A percentile compares a stretch with the other conserved stretches of the same genome.
Evolutionary conservation across 2,113 vertebrate species (phyloP).

Genomic region (Ochotona princeps): DNA sequence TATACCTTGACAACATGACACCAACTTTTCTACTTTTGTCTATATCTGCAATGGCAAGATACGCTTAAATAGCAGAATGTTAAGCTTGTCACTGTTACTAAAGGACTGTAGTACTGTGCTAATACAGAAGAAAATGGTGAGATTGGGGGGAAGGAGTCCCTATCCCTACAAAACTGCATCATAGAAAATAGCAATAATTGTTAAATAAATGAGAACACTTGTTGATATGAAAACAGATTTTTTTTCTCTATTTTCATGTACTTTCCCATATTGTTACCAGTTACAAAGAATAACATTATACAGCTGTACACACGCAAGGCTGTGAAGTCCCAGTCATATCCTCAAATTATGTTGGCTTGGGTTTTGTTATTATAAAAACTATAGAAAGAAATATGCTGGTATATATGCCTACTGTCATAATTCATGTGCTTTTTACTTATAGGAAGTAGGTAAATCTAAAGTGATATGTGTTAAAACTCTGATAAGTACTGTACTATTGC

Average conservation of each 20-base stretch:
- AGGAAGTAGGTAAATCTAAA: neutral
- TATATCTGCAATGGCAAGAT: too few relatives aligned
- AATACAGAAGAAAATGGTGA: too few relatives aligned
- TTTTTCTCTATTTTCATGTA: neutral
- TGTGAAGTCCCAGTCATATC: neutral
- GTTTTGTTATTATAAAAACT: neutral
- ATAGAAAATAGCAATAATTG: too few relatives aligned
- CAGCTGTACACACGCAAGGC: neutral
- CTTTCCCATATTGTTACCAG: neutral
- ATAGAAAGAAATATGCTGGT: neutral
- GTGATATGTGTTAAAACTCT: neutral
- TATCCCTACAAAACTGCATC: too few relatives aligned
- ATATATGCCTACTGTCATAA: neutral
- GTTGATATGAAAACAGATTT: neutral
- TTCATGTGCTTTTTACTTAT: neutral
- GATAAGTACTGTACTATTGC: neutral
- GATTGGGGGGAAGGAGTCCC: too few relatives aligned
- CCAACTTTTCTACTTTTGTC: too few relatives aligned
- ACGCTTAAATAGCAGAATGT: too few relatives aligned
- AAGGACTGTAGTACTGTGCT: too few relatives aligned
- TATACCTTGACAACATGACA: too few relatives aligned
- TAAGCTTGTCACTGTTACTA: too few relatives aligned
- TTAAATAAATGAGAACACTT: too few relatives aligned
- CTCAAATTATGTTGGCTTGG: neutral
- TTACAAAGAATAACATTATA: neutral